Evolutionary conservation across 2,113 vertebrate species (phyloP).

Genomic region (Gila orcuttii): DNA sequence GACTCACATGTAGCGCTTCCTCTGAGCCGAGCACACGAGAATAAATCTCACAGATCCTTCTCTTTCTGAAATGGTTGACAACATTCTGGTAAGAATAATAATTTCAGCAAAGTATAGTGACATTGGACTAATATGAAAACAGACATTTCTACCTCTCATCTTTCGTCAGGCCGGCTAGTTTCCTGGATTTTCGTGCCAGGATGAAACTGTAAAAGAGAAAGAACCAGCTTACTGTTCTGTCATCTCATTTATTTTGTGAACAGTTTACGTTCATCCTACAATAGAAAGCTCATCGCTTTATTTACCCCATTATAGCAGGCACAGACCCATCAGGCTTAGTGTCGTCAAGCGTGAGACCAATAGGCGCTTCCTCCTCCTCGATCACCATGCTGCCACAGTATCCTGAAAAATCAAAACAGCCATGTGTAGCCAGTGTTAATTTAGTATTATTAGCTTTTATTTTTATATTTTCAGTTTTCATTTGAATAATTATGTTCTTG

Average conservation of each 20-base stretch:
- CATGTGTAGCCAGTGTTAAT: neutral
- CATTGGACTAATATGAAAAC: conserved; percentile 9
- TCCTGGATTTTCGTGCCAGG: conserved; percentile 88
- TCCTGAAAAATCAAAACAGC: conserved; percentile 69
- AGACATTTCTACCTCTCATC: conserved; percentile 85
- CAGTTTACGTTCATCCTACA: neutral
- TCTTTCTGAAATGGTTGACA: conserved; percentile 74
- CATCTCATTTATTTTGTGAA: neutral
- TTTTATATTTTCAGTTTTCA: neutral
- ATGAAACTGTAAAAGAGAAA: conserved; percentile 85
- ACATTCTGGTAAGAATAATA: neutral
- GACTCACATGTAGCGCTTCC: conserved; percentile 90
- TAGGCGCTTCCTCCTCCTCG: conserved; percentile 89
- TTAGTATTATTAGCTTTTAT: neutral
- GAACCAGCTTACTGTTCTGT: neutral
- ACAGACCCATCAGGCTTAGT: conserved; percentile 91
- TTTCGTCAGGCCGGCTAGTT: conserved; percentile 81
- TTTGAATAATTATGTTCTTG: neutral
- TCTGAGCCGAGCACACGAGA: conserved; percentile 86
- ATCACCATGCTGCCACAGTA: conserved; percentile 96
- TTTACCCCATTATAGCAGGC: conserved; percentile 94
- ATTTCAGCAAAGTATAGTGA: neutral
- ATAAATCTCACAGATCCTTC: conserved; percentile 91
- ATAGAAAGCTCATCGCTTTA: neutral
- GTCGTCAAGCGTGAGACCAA: conserved; percentile 92